Percentiles rank a stretch among this genome's conserved stretches.
Evolutionary conservation across 1,140 invertebrate species (phyloP).

Genomic region (Drosophila nebulosa): DNA sequence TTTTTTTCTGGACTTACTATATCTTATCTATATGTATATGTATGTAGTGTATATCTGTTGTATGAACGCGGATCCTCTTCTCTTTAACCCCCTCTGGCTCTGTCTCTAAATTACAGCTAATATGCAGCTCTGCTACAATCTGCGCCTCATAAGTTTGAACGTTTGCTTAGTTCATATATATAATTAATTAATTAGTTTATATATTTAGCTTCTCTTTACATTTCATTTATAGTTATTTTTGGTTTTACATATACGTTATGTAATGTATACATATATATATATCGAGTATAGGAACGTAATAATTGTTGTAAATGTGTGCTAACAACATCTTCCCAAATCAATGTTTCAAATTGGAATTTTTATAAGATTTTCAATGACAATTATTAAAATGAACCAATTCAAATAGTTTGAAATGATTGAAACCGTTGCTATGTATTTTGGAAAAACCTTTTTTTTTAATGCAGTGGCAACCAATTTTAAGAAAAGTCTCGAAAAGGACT

Average conservation of each 20-base stretch:
- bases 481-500: too few relatives aligned
- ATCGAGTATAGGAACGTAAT: constrained; percentile 75
- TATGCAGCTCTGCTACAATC: constrained; percentile 43
- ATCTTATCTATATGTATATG: background rate
- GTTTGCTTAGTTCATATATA: constrained; percentile 8
- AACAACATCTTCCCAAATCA: constrained; percentile 8
- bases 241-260: too few relatives aligned
- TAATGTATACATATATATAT: constrained; percentile 34
- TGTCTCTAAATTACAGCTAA: constrained; percentile 43
- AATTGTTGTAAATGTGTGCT: constrained; percentile 54
- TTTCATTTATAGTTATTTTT: constrained; percentile 5
- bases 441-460: too few relatives aligned
- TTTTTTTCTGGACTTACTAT: constrained; percentile 4
- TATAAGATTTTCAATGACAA: too few relatives aligned
- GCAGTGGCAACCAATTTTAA: too few relatives aligned
- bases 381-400: too few relatives aligned
- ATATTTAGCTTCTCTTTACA: constrained; percentile 20
- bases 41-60: constrained; percentile 3
- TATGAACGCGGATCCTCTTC: background rate
- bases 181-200: constrained; percentile 8
- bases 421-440: too few relatives aligned
- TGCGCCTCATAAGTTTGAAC: constrained; percentile 36
- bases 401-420: too few relatives aligned
- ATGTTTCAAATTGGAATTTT: too few relatives aligned
- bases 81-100: background rate